Evolutionary conservation across 64 coral and sea anemone species (phyloP).

Genomic region (Montipora capricornis): DNA sequence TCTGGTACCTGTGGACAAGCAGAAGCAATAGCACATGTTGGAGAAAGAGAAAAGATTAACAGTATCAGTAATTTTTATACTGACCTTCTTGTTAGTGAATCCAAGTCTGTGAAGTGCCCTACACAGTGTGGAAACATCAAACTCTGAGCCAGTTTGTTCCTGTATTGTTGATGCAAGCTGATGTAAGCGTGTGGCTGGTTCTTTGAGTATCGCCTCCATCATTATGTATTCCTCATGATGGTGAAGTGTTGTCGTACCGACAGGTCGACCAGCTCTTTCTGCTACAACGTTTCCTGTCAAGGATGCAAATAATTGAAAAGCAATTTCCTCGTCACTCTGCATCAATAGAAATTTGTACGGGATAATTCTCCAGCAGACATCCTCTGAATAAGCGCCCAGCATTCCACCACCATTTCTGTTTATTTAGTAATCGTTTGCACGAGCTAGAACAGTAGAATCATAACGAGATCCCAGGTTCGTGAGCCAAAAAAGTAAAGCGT

Average conservation of each 20-base stretch:
- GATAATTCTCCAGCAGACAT: constrained; percentile 49
- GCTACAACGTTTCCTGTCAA: constrained; percentile 29
- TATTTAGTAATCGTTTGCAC: neutral
- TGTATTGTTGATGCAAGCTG: constrained; percentile 29
- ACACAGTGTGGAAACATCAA: constrained; percentile 58
- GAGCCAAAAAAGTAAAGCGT: no score
- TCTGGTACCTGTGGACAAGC: no score
- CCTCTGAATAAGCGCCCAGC: constrained; percentile 61
- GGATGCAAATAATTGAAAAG: constrained; percentile 38
- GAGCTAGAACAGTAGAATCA: neutral
- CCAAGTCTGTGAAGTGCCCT: neutral
- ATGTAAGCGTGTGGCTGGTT: constrained; percentile 25
- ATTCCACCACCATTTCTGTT: constrained; percentile 16
- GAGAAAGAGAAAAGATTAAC: no score
- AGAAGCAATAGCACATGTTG: no score
- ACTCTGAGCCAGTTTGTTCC: constrained; percentile 37
- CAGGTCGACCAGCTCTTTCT: constrained; percentile 36
- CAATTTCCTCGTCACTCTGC: constrained; percentile 54
- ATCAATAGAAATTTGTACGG: constrained; percentile 39
- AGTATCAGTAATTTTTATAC: no score
- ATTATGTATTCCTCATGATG: constrained; percentile 65
- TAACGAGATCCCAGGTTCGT: no score
- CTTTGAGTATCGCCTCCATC: constrained; percentile 34
- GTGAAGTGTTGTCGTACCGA: constrained; percentile 35
- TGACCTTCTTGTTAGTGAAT: no score